Base-by-base conservation (phyloP, 2,797 vertebrate species). In the Enteromius unitaeniatus region DNA sequence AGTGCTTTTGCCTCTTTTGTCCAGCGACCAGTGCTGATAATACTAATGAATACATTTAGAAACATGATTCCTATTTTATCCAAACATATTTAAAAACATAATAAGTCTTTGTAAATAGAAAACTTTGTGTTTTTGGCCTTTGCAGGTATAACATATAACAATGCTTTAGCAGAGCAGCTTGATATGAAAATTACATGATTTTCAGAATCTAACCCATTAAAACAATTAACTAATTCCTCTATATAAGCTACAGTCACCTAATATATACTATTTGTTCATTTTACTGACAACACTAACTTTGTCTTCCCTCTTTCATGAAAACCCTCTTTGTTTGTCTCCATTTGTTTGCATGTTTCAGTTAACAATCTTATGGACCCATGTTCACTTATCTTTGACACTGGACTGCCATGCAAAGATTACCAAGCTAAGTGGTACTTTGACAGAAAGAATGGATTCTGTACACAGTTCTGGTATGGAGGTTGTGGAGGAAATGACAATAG, bases 391-490 rank as follows among this genome's bases (percentile, higher is more conserved):
- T 95, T 93, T 96, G 95, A 96, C 90, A 91, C 92, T 89, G 96
- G 96, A 95, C 92, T 92, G 83, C 93, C 93, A 76, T 96, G 95
- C 94, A 95, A 96, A 95, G 96, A 96, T 88, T 95, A 94, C 96
- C 92, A 95, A 93, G 93, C 93, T 96, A 96, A 95, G 90, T 96
- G 95, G 95, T 96, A 95, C 95, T 97, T 95, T 97, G 95, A 96
- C 94, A 94, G 88, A 95, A 94, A 94, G 93, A 91, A 91, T 90
- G 92, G 95, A 93, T 94, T 95, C 95, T 97, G 96, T 96, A 89
- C 93, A 89, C 93, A 94, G 94, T 93, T 95, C 95, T 96, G 95
- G 96, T 96, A 94, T 90, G 95, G 95, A 93, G 95, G 95, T 93
- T 96, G 96, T 67, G 93, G 92, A 93, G 95, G 94, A 86, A 96